Evolutionary conservation across 2,797 vertebrate genomes (phyloP), one percentile per base, ranked within the genome.

Genomic region (Telmatherina bonti): DNA sequence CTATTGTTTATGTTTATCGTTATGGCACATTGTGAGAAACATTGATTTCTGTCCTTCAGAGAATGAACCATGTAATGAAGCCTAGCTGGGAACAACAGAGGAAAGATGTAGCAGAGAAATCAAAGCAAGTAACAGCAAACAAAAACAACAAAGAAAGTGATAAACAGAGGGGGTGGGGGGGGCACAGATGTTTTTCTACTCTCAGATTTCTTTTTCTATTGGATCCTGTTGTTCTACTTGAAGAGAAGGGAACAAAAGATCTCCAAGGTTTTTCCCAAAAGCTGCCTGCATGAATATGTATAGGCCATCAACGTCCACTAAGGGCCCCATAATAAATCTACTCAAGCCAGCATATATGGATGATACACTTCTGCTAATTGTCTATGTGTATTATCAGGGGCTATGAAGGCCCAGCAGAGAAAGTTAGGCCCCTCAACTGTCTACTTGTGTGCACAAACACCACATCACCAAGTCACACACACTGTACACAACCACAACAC

Each of bases 31-130:
- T 96, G 96, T 94, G 93, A 95, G 94, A 92, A 93, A 94, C 96
- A 96, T 96, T 95, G 96, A 97, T 97, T 97, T 97, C 95, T 96
- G 94, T 95, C 95, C 96, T 95, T 93, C 93, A 94, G 94, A 93
- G 95, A 95, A 95, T 95, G 95, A 96, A 93, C 93, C 93, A 92
- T 94, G 94, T 95, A 95, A 94, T 47, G 45, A 47, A 47, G 20
- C 45, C 45, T 8, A 47, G 90, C 60, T 87, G 93, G 93, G 94
- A 67, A 62, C 36, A 27, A 63, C 36, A 33, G 58, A 49, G 47
- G 71, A 70, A 61, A 36, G 53, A 67, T 22, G 35, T 51, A 67
- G 56, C 64, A 49, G 62, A 67, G 18, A 94, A 94, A 90, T 92
- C 91, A 74, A 70, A 81, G 72, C 53, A 76, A 83, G 76, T 72